Evolutionary conservation across 1,140 invertebrate species (phyloP).

Genomic region (Nasonia giraulti): DNA sequence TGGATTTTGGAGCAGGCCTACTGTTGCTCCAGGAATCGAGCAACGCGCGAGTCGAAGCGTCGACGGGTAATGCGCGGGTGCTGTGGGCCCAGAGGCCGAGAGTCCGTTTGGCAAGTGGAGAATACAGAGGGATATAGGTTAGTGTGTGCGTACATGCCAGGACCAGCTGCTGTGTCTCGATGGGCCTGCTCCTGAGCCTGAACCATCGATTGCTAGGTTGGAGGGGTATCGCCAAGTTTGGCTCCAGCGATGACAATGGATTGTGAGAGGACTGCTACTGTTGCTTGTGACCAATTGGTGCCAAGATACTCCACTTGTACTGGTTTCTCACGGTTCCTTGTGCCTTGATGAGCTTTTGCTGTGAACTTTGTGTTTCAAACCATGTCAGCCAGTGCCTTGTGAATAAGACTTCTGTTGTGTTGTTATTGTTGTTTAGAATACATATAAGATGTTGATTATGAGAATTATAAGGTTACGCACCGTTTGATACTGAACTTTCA

Average conservation of each 20-base stretch:
- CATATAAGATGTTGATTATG: background rate
- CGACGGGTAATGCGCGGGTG: background rate
- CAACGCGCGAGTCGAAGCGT: background rate
- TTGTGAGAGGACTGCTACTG: background rate
- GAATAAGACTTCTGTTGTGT: background rate
- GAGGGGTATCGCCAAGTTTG: constrained; percentile 6
- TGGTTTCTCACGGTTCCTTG: background rate
- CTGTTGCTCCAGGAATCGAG: background rate
- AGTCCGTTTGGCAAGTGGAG: background rate
- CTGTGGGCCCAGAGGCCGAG: background rate
- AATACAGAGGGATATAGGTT: background rate
- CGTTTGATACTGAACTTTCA: background rate
- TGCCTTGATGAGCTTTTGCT: constrained; percentile 6
- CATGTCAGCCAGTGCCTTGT: constrained; percentile 22
- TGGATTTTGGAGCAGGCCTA: no score
- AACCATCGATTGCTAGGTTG: background rate
- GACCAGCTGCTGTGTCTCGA: background rate
- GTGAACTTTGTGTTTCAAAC: constrained; percentile 25
- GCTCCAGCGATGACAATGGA: constrained; percentile 34
- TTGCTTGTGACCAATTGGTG: background rate
- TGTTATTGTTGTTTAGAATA: background rate
- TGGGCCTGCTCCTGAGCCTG: constrained; percentile 7
- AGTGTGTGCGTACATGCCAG: background rate
- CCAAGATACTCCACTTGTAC: background rate
- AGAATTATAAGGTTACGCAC: background rate